These are phyloP conservation scores for Rosalia funebris DNA, from an alignment of 2,888 invertebrate species.

Conservation along the genomic window DNA sequence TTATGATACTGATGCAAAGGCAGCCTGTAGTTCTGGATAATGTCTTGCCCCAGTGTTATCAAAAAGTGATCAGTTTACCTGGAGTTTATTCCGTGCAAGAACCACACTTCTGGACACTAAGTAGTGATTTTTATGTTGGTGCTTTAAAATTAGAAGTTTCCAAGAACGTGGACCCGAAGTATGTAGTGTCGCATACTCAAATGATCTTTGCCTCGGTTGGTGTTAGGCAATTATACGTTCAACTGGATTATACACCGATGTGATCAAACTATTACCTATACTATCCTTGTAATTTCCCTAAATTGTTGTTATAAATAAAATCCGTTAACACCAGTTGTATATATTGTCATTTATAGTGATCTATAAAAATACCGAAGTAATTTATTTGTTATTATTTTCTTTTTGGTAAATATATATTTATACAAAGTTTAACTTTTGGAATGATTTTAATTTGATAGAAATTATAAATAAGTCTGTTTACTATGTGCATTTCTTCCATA, in stretches of 20 bases:
- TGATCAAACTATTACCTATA: conserved; percentile 61
- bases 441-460: too few relatives aligned
- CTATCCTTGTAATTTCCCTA: conserved; percentile 3
- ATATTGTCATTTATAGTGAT: too few relatives aligned
- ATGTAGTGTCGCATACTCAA: conserved; percentile 91
- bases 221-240: conserved; percentile 90
- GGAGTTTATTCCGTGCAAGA: conserved; percentile 97
- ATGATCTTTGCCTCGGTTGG: conserved; percentile 94
- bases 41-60: conserved; percentile 86
- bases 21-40: conserved; percentile 87
- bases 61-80: conserved; percentile 87
- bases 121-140: conserved; percentile 92
- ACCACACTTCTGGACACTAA: conserved; percentile 98
- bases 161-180: conserved; percentile 89
- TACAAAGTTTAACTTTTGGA: too few relatives aligned
- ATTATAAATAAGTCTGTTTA: too few relatives aligned
- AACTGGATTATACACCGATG: conserved; percentile 89
- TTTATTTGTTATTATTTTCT: too few relatives aligned
- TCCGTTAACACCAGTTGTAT: background rate
- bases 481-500: too few relatives aligned
- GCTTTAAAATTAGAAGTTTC: conserved; percentile 96
- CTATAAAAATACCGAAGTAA: too few relatives aligned
- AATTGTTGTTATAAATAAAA: background rate
- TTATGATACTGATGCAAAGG: conserved; percentile 92
- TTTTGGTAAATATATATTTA: too few relatives aligned